phyloP scores from a whole-genome alignment of 2,113 vertebrate genomes.

The Diphyllodes magnificus region DNA sequence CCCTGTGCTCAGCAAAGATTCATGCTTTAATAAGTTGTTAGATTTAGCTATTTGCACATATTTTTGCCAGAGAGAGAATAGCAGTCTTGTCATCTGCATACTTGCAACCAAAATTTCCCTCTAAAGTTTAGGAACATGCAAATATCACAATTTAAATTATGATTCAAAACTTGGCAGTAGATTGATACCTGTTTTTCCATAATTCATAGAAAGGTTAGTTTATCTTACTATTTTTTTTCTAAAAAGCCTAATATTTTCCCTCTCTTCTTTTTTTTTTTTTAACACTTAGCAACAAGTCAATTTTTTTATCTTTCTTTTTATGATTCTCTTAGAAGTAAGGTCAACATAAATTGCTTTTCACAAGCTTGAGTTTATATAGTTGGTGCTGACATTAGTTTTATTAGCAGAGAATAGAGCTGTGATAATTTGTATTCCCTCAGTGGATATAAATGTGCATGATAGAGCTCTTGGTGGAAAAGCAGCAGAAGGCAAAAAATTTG shows the following conservation, averaged over 20 bases:
- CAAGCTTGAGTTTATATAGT: neutral
- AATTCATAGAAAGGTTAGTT: neutral
- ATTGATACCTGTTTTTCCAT: neutral
- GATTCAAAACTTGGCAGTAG: neutral
- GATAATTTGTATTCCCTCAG: neutral
- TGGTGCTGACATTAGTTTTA: neutral
- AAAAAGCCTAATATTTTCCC: neutral
- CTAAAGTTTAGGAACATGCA: neutral
- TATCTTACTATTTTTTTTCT: neutral
- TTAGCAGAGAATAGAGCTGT: neutral
- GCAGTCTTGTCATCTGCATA: neutral
- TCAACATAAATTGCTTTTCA: neutral
- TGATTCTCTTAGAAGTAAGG: neutral
- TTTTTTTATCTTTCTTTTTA: neutral
- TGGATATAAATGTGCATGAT: neutral
- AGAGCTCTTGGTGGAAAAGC: neutral
- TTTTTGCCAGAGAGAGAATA: neutral
- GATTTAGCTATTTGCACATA: neutral
- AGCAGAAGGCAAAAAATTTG: neutral
- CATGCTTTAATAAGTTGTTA: rapidly evolving
- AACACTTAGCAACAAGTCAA: neutral
- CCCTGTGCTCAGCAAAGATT: neutral
- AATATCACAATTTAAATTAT: neutral
- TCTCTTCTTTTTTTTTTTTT: rapidly evolving
- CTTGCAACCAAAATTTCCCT: neutral